A percentile compares a stretch with the other conserved stretches of the same genome.
These are phyloP conservation scores for Epicauta chinensis DNA, from an alignment of 1,140 invertebrate genomes.

Conservation along the genomic window DNA sequence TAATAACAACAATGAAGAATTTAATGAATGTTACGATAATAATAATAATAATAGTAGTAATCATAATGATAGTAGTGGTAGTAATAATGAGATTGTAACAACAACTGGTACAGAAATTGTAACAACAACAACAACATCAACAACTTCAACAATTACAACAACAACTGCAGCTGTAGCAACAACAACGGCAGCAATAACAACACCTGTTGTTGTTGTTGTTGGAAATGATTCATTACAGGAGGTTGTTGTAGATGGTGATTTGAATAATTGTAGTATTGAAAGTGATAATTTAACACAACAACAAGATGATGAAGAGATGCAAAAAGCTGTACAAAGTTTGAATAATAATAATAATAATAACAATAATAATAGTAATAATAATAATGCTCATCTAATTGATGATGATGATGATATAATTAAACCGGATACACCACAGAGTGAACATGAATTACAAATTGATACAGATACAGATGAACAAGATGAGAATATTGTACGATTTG, in stretches of 20 bases:
- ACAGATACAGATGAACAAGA: constrained; percentile 71
- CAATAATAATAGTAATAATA: too few relatives aligned
- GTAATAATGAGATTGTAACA: constrained; percentile 20
- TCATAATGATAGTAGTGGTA: constrained; percentile 44
- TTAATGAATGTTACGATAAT: constrained; percentile 47
- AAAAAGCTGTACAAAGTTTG: constrained; percentile 68
- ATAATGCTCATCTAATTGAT: constrained; percentile 27
- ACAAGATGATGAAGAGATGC: constrained; percentile 70
- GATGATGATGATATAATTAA: constrained; percentile 45
- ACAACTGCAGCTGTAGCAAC: too few relatives aligned
- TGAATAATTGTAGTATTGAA: constrained; percentile 40
- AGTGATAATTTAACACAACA: constrained; percentile 50
- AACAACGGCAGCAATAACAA: too few relatives aligned
- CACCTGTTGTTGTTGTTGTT: too few relatives aligned
- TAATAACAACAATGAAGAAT: constrained; percentile 26
- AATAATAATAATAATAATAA: constrained; percentile 63
- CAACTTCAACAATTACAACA: too few relatives aligned
- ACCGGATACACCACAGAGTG: constrained; percentile 77
- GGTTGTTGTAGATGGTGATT: too few relatives aligned
- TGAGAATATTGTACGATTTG: constrained; percentile 38
- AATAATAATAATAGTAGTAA: constrained; percentile 46
- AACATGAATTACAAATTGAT: constrained; percentile 78
- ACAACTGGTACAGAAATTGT: constrained; percentile 34
- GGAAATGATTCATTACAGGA: too few relatives aligned
- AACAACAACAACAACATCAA: not conserved